Evolutionary conservation across 2,797 vertebrate species (phyloP).

Genomic region (Poecilia velifera): DNA sequence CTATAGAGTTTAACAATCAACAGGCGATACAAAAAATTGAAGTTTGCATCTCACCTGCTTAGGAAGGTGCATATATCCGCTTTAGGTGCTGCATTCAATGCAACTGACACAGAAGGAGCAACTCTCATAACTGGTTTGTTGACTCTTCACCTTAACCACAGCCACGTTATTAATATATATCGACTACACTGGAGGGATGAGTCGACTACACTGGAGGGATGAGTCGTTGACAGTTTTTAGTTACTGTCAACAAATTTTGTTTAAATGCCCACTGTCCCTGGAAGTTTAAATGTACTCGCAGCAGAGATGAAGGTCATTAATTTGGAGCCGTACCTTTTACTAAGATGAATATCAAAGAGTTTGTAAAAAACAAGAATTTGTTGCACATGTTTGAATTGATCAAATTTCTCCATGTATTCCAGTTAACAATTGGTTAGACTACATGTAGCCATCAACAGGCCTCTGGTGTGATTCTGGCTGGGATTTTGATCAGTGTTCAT

Average conservation of each 20-base stretch:
- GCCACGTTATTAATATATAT: neutral
- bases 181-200: neutral
- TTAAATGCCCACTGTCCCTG: neutral
- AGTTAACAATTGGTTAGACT: neutral
- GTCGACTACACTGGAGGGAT: neutral
- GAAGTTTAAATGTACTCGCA: neutral
- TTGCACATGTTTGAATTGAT: neutral
- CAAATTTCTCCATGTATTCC: neutral
- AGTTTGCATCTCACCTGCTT: neutral
- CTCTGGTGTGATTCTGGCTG: neutral
- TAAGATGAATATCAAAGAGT: neutral
- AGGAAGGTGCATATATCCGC: neutral
- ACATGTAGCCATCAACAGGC: neutral
- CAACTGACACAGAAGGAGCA: neutral
- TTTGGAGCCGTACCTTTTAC: neutral
- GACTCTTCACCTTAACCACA: neutral
- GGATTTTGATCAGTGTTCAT: neutral
- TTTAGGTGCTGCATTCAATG: neutral
- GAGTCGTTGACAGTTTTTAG: neutral
- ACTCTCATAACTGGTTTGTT: neutral
- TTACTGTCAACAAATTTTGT: too few species aligned
- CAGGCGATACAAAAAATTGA: neutral
- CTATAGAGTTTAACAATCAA: neutral
- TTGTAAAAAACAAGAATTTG: neutral
- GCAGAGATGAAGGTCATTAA: neutral